Base-by-base conservation (phyloP, 2,113 vertebrate genomes). In the Proteles cristata region DNA sequence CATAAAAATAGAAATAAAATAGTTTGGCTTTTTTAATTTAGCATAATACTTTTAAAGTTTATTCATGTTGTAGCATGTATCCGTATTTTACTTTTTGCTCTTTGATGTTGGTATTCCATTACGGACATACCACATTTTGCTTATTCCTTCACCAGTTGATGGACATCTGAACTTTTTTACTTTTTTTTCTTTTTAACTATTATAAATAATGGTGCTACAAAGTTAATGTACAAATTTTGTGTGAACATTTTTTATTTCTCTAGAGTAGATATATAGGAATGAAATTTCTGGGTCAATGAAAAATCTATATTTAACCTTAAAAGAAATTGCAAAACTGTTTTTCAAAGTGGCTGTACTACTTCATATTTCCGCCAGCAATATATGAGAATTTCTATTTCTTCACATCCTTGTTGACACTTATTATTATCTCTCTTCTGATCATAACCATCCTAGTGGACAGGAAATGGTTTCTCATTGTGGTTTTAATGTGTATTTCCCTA, bases 401-500 rank as follows among this genome's bases (percentile, higher is more conserved):
- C 61, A 88, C 16, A 81, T 82, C 50, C 35, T 82, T 66, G 55
- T 17, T 55, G 80, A 48, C 25, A 25, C 55, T 81, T 88, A 45
- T 45, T 88, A 68, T 45, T 69, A 17, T 83, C 53, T 83, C 35
- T 76, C 48, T 65, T 92, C 39, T 65, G 55, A 95, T 73, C 11
- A 23, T 28, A 88, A 68, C n/a, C 45, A 63, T 43, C 23, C 53
- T 66, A 21, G 55, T 66, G 58, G 35, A 23, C 31, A 14, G 28
- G 58, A 82, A 82, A 66, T 88, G 68, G 68, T 83, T 48, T 76
- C 23, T 92, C 28, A 39, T 15, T 58, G 65, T 63, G 53, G 74
- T 87, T 61, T 92, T 92, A 53, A 80, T 81, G 61, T 95, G 53
- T 43, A 65, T 87, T 73, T 87, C 53, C 43, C 63, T 79, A 71